These are phyloP conservation scores for Esperia sulphurella DNA, from an alignment of 2,888 invertebrate genomes.

Conservation along the genomic window DNA sequence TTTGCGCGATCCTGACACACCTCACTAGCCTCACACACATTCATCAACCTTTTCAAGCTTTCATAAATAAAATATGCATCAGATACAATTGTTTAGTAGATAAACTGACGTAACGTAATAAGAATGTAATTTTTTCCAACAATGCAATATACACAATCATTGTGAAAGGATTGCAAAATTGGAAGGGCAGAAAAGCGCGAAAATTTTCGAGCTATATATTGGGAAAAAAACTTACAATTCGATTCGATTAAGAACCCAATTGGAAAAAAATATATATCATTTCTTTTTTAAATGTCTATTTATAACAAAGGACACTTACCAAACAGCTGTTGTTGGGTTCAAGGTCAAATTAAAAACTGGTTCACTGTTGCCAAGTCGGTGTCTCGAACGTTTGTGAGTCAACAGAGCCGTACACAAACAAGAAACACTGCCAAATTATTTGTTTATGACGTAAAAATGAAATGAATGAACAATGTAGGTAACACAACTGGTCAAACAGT, in stretches of 20 bases:
- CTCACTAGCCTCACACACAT: too few species aligned
- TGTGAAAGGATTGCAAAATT: too few species aligned
- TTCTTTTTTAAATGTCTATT: background rate
- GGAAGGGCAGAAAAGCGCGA: too few species aligned
- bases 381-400: conserved; percentile 49
- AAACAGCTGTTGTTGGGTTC: conserved; percentile 62
- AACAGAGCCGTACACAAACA: conserved; percentile 51
- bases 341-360: conserved; percentile 48
- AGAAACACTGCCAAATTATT: conserved; percentile 64
- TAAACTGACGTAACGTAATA: too few species aligned
- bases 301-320: conserved; percentile 34
- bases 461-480: conserved; percentile 26
- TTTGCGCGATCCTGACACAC: too few species aligned
- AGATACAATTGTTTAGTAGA: too few species aligned
- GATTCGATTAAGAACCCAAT: background rate
- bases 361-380: conserved; percentile 45
- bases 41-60: too few species aligned
- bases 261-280: background rate
- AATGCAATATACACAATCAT: too few species aligned
- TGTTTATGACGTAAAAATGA: conserved; percentile 59
- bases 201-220: background rate
- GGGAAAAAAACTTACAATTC: background rate
- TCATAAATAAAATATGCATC: too few species aligned
- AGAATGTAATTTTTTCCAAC: too few species aligned
- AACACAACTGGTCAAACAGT: conserved; percentile 53